Base-by-base conservation (phyloP, 2,797 vertebrate species). In the Rousettus madagascariensis region DNA sequence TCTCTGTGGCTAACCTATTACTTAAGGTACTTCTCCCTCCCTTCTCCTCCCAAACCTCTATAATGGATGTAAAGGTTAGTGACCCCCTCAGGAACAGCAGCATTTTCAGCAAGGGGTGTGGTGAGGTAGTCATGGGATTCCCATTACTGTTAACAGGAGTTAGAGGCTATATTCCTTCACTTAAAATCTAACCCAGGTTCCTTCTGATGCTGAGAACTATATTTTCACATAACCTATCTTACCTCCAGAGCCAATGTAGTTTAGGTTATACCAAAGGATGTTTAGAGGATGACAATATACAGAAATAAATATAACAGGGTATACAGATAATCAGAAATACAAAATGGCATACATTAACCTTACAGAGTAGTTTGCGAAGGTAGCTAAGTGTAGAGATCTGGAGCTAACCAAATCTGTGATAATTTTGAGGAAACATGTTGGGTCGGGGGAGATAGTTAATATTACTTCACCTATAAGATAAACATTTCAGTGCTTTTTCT, bases 1-100 rank as follows among this genome's bases (percentile, higher is more conserved):
- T 97, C 83, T 96, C 51, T 3, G 16, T 63, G 78, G 82, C 78
- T 94, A 96, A 93, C 74, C 66, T 95, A 65, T 87, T 79, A 96
- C 92, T 95, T 95, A 92, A 92, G 63, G 57, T 89, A 68, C n/a
- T 92, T 95, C 75, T 95, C 41, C 28, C 10, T 93, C 33, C 22
- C 8, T 22, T 17, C 5, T 77, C 80, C 68, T 80, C 61, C 66
- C 79, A 68, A 51, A 75, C 13, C 33, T 95, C 94, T 86, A 46
- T 75, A 92, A 85, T 71, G 41, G 55, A 86, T 80, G 49, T 28
- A 88, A 96, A 96, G 82, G 38, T 83, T 94, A 94, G 91, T 36
- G 68, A 90, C 43, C 33, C 82, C 46, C 80, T 69, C 30, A 83
- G 78, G 69, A 95, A 93, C 1, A 82, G 59, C 0, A 95, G 75